These are phyloP conservation scores for Spilarctia lutea DNA, from an alignment of 2,888 invertebrate genomes.

Conservation along the genomic window DNA sequence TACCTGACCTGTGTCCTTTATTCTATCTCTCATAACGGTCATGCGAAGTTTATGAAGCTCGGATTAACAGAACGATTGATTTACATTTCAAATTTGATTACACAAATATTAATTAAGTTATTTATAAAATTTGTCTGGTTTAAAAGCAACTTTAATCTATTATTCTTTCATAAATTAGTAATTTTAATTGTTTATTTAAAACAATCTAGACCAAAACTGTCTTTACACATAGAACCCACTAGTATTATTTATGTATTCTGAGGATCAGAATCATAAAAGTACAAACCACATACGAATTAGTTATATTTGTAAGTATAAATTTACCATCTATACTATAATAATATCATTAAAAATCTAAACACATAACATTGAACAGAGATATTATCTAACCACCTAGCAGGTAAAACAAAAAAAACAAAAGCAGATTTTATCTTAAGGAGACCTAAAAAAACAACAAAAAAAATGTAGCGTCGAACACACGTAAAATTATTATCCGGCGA, in stretches of 20 bases:
- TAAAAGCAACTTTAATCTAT: too few relatives aligned
- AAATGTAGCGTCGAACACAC: slow-evolving; percentile 20
- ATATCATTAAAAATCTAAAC: not conserved
- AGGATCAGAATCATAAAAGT: not conserved
- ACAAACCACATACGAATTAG: not conserved
- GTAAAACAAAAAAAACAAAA: slow-evolving; percentile 15
- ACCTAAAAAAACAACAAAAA: slow-evolving; percentile 16
- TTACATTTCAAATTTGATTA: too few relatives aligned
- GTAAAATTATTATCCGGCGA: slow-evolving; percentile 33
- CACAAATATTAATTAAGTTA: too few relatives aligned
- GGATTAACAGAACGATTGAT: too few relatives aligned
- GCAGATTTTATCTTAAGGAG: slow-evolving; percentile 1
- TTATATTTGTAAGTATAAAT: not conserved
- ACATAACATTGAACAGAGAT: not conserved
- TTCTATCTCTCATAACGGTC: too few relatives aligned
- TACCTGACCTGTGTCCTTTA: too few relatives aligned
- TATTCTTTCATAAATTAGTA: too few relatives aligned
- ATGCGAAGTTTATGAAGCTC: too few relatives aligned
- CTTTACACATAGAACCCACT: too few relatives aligned
- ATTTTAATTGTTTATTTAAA: too few relatives aligned
- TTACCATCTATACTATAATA: not conserved
- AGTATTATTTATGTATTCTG: not conserved
- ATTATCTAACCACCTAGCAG: not conserved
- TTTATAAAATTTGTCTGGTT: too few relatives aligned
- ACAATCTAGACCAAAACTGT: too few relatives aligned